These are phyloP conservation scores for Hydrolagus affinis DNA, from an alignment of 2,113 vertebrate genomes.

Conservation along the genomic window DNA sequence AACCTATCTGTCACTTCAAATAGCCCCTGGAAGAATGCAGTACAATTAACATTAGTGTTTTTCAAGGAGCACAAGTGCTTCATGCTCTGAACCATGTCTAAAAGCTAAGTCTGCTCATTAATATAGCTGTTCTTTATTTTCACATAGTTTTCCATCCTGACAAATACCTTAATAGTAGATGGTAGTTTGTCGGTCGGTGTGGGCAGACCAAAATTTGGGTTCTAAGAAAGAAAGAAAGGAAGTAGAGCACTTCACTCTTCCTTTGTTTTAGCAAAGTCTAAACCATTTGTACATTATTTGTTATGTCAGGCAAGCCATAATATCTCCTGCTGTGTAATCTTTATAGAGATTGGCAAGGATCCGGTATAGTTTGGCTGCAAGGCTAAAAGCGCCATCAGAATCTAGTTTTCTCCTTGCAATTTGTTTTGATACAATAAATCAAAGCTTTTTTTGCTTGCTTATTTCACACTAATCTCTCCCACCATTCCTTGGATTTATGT, in stretches of 20 bases:
- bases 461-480: too few species aligned
- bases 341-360: background rate
- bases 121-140: background rate
- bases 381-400: background rate
- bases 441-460: too few species aligned
- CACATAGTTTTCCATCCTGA: background rate
- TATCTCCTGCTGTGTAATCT: background rate
- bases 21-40: background rate
- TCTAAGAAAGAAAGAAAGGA: background rate
- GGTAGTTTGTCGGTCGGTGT: background rate
- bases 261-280: background rate
- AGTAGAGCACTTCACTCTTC: background rate
- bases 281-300: background rate
- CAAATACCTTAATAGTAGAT: background rate
- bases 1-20: background rate
- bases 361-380: background rate
- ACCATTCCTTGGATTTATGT: too few species aligned
- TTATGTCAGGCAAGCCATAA: background rate
- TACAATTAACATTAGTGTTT: background rate
- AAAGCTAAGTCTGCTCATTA: background rate
- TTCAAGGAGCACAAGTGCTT: background rate
- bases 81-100: background rate
- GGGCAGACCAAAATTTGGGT: too few species aligned
- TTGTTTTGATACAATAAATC: too few species aligned
- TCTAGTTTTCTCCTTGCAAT: background rate